phyloP scores from a whole-genome alignment of 1,140 invertebrate genomes.

The Trichogramma pretiosum region DNA sequence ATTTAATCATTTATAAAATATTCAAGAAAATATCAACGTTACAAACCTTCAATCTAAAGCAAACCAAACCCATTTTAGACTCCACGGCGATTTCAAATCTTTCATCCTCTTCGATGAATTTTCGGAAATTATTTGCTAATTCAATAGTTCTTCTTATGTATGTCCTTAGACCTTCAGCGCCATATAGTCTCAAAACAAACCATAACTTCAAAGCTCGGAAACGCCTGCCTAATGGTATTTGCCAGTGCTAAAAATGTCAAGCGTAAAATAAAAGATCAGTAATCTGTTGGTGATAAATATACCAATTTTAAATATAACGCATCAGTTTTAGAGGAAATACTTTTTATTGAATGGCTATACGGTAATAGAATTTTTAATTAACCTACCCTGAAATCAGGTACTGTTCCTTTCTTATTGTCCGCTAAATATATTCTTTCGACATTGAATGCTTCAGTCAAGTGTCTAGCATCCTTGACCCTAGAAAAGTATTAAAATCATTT shows the following conservation, averaged over 20 bases:
- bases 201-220: slow-evolving; percentile 91
- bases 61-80: slow-evolving; percentile 73
- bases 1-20: not conserved
- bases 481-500: slow-evolving; percentile 9
- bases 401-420: slow-evolving; percentile 56
- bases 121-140: slow-evolving; percentile 69
- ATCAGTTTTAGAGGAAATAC: too few species aligned
- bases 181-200: slow-evolving; percentile 82
- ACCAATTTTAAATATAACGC: not conserved
- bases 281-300: not conserved
- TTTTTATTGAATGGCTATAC: not conserved
- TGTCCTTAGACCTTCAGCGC: slow-evolving; percentile 67
- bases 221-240: slow-evolving; percentile 81
- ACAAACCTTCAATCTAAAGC: slow-evolving; percentile 70
- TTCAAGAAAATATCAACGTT: too few species aligned
- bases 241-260: slow-evolving; percentile 69
- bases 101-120: slow-evolving; percentile 56
- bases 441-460: slow-evolving; percentile 78
- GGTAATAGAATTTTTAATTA: not conserved
- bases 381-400: slow-evolving; percentile 74
- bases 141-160: slow-evolving; percentile 69
- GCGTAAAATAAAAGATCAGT: not conserved
- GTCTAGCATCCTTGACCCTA: slow-evolving; percentile 71
- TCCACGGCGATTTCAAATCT: slow-evolving; percentile 72
- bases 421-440: slow-evolving; percentile 86